These are phyloP conservation scores for Turdus rufiventris DNA, from an alignment of 2,113 vertebrate species.

Conservation along the genomic window DNA sequence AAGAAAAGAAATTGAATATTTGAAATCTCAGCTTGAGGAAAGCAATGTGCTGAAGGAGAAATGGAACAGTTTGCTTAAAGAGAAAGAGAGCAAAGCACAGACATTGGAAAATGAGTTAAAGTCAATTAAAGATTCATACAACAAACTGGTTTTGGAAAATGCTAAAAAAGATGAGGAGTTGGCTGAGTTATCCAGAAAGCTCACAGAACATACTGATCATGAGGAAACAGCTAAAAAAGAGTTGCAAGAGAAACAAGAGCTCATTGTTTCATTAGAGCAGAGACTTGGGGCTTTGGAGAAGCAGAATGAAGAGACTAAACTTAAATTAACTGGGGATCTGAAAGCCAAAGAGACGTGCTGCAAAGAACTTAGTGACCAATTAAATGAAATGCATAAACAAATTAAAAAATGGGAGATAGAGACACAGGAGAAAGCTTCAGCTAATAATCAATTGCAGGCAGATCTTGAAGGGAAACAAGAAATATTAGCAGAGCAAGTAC, in stretches of 20 bases:
- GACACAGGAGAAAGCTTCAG: constrained; percentile 20
- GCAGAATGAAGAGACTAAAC: constrained; percentile 63
- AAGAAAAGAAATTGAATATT: constrained; percentile 42
- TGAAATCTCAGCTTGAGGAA: constrained; percentile 71
- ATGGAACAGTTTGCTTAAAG: constrained; percentile 59
- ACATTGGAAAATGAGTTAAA: constrained; percentile 78
- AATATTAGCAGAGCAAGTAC: constrained; percentile 64
- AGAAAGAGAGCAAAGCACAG: constrained; percentile 66
- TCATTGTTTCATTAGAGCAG: constrained; percentile 70
- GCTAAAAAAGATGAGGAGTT: constrained; percentile 70
- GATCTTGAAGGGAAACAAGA: constrained; percentile 58
- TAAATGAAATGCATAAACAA: constrained; percentile 67
- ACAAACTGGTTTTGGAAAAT: constrained; percentile 73
- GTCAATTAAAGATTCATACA: constrained; percentile 76
- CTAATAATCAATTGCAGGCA: constrained; percentile 69
- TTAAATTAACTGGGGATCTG: constrained; percentile 64
- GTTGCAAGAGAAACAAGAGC: constrained; percentile 69
- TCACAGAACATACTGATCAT: constrained; percentile 61
- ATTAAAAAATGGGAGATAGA: constrained; percentile 64
- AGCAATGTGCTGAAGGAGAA: constrained; percentile 55
- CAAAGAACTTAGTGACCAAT: constrained; percentile 67
- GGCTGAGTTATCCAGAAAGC: constrained; percentile 60
- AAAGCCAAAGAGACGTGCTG: constrained; percentile 61
- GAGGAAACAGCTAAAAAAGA: constrained; percentile 55
- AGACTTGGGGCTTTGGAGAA: constrained; percentile 57